phyloP scores from a whole-genome alignment of 2,888 invertebrate genomes.

The Cephus pulcher region DNA sequence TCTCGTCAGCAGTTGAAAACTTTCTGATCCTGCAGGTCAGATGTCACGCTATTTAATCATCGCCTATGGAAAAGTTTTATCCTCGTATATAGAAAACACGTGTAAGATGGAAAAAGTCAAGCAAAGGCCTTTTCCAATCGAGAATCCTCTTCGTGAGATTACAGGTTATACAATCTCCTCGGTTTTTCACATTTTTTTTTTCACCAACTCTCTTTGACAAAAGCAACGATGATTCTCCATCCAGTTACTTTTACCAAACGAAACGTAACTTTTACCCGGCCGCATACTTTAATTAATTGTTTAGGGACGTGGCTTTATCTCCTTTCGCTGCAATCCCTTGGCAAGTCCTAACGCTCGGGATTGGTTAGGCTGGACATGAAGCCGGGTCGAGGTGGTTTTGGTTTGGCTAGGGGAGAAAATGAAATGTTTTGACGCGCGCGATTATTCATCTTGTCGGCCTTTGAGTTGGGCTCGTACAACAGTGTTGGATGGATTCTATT shows the following conservation, averaged over 20 bases:
- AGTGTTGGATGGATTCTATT: conserved; percentile 38
- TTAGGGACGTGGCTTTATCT: conserved; percentile 1
- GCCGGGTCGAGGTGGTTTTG: conserved; percentile 4
- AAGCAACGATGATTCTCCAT: background rate
- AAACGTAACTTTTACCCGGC: background rate
- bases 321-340: background rate
- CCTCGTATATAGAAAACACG: background rate
- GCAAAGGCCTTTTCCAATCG: background rate
- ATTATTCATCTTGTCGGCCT: conserved; percentile 46
- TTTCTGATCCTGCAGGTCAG: background rate
- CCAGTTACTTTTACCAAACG: background rate
- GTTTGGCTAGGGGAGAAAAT: conserved; percentile 29
- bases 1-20: background rate
- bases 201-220: background rate
- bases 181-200: background rate
- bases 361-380: background rate
- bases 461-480: conserved; percentile 31
- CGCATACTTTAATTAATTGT: conserved; percentile 6
- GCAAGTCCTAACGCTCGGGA: background rate
- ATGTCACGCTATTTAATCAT: background rate
- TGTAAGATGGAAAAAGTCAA: background rate
- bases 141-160: background rate
- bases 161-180: background rate
- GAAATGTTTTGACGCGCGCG: conserved; percentile 44
- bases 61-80: background rate